phyloP scores from a whole-genome alignment of 2,888 invertebrate genomes.

The Uropetala carovei region DNA sequence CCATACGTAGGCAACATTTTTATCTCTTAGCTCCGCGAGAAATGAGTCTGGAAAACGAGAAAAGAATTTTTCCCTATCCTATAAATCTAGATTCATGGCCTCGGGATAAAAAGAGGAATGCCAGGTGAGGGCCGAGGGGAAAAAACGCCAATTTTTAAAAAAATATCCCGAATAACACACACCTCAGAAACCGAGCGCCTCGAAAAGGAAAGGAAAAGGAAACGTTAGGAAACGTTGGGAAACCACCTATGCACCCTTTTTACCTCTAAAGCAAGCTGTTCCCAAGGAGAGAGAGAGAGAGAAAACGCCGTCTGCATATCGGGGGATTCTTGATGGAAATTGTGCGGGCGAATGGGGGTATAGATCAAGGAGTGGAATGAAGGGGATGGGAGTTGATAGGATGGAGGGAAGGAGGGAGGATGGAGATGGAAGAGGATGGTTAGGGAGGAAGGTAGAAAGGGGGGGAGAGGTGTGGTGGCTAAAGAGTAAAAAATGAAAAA shows the following conservation, averaged over 20 bases:
- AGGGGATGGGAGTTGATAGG: background rate
- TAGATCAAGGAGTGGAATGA: background rate
- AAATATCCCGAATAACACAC: background rate
- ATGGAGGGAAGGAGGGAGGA: background rate
- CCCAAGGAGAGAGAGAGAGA: background rate
- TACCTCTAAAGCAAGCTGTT: background rate
- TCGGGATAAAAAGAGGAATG: background rate
- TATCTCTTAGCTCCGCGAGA: no score
- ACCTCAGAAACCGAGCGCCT: background rate
- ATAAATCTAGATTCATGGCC: background rate
- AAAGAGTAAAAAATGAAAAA: no score
- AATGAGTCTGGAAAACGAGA: background rate
- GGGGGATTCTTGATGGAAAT: constrained; percentile 9
- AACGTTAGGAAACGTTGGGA: background rate
- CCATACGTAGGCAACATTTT: no score
- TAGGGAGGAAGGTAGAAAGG: no score
- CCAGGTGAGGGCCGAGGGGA: background rate
- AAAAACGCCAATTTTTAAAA: background rate
- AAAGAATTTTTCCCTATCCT: background rate
- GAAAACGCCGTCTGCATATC: constrained; percentile 11
- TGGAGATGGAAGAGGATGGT: background rate
- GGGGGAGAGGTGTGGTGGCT: no score
- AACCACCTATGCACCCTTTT: background rate
- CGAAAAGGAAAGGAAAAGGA: background rate
- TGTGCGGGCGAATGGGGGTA: background rate